These are phyloP conservation scores for Argyresthia goedartella DNA, from an alignment of 2,888 invertebrate species.

Conservation along the genomic window DNA sequence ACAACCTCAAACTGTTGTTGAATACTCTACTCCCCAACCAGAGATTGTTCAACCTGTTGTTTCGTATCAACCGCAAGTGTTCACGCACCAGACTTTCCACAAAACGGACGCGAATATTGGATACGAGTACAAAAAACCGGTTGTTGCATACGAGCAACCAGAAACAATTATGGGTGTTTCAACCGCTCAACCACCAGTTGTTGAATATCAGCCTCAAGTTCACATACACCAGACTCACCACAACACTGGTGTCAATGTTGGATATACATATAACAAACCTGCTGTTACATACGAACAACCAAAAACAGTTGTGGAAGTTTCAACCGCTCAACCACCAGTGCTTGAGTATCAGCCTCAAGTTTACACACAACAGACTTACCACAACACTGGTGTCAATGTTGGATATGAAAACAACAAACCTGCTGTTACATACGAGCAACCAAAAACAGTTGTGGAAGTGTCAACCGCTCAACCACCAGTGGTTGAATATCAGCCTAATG, in stretches of 20 bases:
- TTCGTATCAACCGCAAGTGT: conserved; percentile 39
- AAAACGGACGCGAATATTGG: conserved; percentile 28
- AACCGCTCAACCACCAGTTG: conserved; percentile 25
- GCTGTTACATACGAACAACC: conserved; percentile 34
- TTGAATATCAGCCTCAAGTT: conserved; percentile 36
- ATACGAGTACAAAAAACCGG: conserved; percentile 20
- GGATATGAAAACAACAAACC: conserved; percentile 22
- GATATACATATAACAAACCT: conserved; percentile 21
- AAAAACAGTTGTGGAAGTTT: conserved; percentile 23
- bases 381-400: conserved; percentile 36
- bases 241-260: conserved; percentile 34
- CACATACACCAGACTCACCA: conserved; percentile 42
- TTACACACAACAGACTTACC: conserved; percentile 38
- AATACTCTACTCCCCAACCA: conserved; percentile 26
- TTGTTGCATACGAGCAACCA: conserved; percentile 23
- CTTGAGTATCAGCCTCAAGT: conserved; percentile 34
- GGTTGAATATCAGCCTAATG: conserved; percentile 8
- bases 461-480: background rate
- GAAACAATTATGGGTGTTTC: conserved; percentile 24
- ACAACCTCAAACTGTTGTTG: conserved; percentile 16
- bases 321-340: background rate
- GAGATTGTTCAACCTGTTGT: conserved; percentile 28
- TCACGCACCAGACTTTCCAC: conserved; percentile 41
- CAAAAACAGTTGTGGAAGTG: conserved; percentile 24
- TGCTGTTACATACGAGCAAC: conserved; percentile 33